Evolutionary conservation across 2,797 vertebrate genomes (phyloP), one percentile per base, ranked within the genome.

Genomic region (Pseudochirops cupreus): DNA sequence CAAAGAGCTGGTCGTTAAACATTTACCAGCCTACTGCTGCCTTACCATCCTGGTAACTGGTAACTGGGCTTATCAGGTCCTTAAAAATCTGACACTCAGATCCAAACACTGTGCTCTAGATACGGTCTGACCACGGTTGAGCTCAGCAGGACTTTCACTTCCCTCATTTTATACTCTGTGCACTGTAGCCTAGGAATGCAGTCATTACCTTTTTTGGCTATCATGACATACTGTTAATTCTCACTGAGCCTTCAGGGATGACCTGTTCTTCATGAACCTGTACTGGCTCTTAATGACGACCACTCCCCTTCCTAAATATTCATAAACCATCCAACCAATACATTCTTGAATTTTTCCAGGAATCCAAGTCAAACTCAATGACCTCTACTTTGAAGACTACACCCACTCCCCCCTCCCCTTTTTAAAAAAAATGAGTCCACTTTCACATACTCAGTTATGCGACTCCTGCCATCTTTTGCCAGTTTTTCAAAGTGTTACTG

Each of bases 271-370:
- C 7, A 87, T 50, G 39, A 46, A 26, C 74, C 29, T 39, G 28
- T 50, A 87, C 39, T 87, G 39, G 39, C 31, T 87, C 39, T 87
- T 87, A 12, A 11, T 46, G 74, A 87, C 50, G 74, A 50, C 74
- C 31, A 87, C 74, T 87, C 46, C 74, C 39, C 21, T 50, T 87
- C 39, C 74, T 50, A 87, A 87, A 50, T 87, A 26, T 50, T 87
- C 74, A 50, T 9, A 50, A 87, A 87, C 39, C 13, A 46, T 50
- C 21, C 39, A 87, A 50, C 74, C 74, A 87, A 87, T 46, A 87
- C 74, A 87, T 87, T 87, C 74, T 87, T 87, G 21, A 87, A 87
- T 87, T 87, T 87, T 87, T 87, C 74, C 74, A 87, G 74, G 21
- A 87, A 87, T 87, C 74, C 39, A 50, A 87, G 46, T 50, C 74